These are phyloP conservation scores for Clivina fossor DNA, from an alignment of 2,888 invertebrate species.

Conservation along the genomic window DNA sequence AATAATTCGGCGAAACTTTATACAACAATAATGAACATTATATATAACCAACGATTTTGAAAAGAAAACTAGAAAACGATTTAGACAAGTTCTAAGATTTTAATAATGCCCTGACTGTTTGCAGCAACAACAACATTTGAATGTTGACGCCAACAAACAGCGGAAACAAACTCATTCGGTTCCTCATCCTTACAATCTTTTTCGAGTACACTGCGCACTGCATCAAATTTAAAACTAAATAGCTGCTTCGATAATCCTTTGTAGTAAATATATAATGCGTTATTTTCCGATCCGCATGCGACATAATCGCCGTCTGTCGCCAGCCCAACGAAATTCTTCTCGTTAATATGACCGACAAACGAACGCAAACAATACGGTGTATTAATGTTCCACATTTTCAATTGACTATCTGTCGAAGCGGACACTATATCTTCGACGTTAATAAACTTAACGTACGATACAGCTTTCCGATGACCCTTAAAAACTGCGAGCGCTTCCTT, in stretches of 20 bases:
- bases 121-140: constrained; percentile 87
- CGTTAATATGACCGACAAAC: constrained; percentile 89
- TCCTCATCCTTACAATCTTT: constrained; percentile 80
- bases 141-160: constrained; percentile 89
- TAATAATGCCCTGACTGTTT: constrained; percentile 92
- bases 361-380: constrained; percentile 76
- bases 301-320: constrained; percentile 91
- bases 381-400: constrained; percentile 89
- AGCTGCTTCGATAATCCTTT: constrained; percentile 84
- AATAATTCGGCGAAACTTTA: no score
- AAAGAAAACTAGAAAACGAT: no score
- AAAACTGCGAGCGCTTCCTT: constrained; percentile 80
- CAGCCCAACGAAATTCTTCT: constrained; percentile 94
- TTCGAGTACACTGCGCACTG: constrained; percentile 74
- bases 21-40: no score
- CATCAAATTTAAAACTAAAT: constrained; percentile 85
- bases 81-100: constrained; percentile 78
- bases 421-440: constrained; percentile 84
- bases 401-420: constrained; percentile 87
- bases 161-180: constrained; percentile 90
- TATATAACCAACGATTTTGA: no score
- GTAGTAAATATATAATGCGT: constrained; percentile 89
- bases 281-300: constrained; percentile 94
- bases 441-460: constrained; percentile 91
- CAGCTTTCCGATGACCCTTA: constrained; percentile 89